Evolutionary conservation across 2,888 invertebrate genomes (phyloP).

Genomic region (Metallyticus violacea): DNA sequence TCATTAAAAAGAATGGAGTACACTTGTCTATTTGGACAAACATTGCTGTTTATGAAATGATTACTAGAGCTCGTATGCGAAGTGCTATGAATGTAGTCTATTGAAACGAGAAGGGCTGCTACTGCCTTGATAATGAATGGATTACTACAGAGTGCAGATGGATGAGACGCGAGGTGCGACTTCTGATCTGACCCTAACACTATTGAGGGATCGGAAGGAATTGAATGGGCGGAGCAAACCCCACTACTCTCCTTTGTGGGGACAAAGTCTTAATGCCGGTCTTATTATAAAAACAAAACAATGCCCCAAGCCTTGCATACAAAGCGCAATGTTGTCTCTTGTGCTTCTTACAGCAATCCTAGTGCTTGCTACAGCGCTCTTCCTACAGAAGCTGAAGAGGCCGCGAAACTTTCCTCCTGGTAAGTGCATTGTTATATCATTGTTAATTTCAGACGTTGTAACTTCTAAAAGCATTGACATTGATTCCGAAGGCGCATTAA

Average conservation of each 20-base stretch:
- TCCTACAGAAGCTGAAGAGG: background rate
- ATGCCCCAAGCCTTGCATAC: no score
- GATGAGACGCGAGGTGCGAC: background rate
- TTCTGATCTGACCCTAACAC: background rate
- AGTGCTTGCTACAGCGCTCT: background rate
- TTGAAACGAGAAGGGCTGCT: no score
- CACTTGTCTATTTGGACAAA: background rate
- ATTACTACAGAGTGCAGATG: background rate
- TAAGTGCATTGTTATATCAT: background rate
- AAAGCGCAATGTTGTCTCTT: background rate
- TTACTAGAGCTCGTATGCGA: background rate
- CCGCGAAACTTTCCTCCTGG: slow-evolving; percentile 1
- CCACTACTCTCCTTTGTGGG: background rate
- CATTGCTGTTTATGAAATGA: no score
- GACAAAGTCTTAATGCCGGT: background rate
- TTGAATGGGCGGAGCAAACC: background rate
- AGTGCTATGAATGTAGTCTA: background rate
- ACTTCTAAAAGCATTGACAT: background rate
- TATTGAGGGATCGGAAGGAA: background rate
- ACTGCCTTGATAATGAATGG: background rate
- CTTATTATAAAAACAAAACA: background rate
- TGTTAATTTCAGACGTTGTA: background rate
- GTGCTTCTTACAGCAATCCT: background rate
- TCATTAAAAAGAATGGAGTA: background rate
- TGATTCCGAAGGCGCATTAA: no score